Evolutionary conservation across 2,888 invertebrate genomes (phyloP), one percentile per base, ranked within the genome.

Genomic region (Sclerodermus sp.): DNA sequence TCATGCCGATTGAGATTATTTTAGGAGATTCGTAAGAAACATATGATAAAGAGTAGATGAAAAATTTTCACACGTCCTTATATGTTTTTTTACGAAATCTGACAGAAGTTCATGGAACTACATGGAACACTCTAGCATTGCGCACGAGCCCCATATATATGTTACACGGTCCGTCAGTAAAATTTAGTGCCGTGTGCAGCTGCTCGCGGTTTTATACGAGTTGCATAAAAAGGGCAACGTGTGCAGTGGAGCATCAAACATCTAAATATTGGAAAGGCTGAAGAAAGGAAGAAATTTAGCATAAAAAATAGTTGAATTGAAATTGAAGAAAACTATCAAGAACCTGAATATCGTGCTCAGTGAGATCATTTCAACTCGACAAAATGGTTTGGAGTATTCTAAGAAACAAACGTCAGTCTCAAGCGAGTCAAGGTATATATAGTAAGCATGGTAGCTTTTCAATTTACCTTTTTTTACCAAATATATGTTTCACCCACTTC

Each of bases 371-470:
- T n/a, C n/a, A 47, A 43, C 17, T 38, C 42, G 46, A 52, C 44
- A 64, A 55, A 57, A 73, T 73, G 73, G 68, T 69, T 45, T 73
- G 73, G 73, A 63, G 64, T 30, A 41, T 55, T 4, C 55, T 69
- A 18, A 71, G 66, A 46, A 54, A 51, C 41, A 70, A 68, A 52
- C 60, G 23, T 8, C 3, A 23, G 3, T 23, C 8, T 8, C 4
- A 23, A 8, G 8, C 3, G 8, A 23, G 23, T 23, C 23, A 23
- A 23, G 8, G n/a, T n/a, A n/a, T n/a, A n/a, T n/a, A 23, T 5
- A 8, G 23, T 23, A 23, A 23, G 3, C 3, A 23, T 23, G 3
- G 3, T 8, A 23, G 23, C 23, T 23, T 23, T 23, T n/a, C n/a
- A n/a, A n/a, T n/a, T n/a, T n/a, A n/a, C n/a, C n/a, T n/a, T n/a